These are phyloP conservation scores for Pocillopora damicornis DNA, from an alignment of 64 coral and sea anemone species.

Conservation along the genomic window DNA sequence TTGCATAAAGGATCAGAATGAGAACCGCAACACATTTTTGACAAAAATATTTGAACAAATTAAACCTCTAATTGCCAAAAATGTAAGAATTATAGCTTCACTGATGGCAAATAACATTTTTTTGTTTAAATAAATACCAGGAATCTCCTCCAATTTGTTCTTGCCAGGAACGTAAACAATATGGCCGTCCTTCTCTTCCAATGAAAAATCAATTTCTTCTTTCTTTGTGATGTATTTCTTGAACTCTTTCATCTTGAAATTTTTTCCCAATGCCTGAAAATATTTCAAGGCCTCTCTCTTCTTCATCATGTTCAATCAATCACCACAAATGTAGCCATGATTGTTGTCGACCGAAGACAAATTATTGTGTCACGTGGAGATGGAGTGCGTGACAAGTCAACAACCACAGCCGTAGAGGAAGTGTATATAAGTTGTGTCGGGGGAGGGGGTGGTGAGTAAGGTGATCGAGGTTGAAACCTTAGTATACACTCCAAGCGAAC, in stretches of 20 bases:
- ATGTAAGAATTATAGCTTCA: too few relatives aligned
- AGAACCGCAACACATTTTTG: too few relatives aligned
- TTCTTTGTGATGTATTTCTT: background rate
- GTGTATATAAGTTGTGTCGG: background rate
- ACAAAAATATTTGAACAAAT: too few relatives aligned
- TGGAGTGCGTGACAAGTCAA: too few relatives aligned
- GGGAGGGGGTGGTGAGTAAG: background rate
- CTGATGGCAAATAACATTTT: background rate
- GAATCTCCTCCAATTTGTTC: background rate
- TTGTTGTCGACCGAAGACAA: too few relatives aligned
- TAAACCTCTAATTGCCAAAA: too few relatives aligned
- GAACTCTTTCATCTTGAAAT: conserved; percentile 11
- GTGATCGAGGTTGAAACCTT: background rate
- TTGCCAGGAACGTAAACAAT: conserved; percentile 7
- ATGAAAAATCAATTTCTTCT: conserved; percentile 25
- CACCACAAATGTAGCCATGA: background rate
- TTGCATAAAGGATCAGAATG: too few relatives aligned
- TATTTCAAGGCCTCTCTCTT: background rate
- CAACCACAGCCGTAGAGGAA: too few relatives aligned
- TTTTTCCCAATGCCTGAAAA: background rate
- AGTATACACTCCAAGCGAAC: background rate
- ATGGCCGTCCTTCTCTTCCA: conserved; percentile 15
- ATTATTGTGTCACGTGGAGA: too few relatives aligned
- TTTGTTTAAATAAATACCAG: background rate
- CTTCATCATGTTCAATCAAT: background rate